Conservation (phyloP, 64 coral and sea anemone species). For the Pachyseris speciosa region DNA sequence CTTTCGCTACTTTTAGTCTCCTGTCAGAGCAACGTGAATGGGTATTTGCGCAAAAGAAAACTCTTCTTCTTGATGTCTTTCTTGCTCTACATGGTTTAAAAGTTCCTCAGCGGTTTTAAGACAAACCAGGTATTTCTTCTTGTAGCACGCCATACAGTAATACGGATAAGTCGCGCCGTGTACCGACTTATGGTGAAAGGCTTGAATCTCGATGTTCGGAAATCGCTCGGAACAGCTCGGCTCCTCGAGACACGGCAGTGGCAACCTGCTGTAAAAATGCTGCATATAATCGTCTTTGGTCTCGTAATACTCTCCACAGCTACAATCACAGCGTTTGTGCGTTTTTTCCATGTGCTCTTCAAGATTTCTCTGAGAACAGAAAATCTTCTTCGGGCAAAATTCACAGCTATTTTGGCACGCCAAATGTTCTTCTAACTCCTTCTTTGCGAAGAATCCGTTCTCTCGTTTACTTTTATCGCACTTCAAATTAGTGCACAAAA, state of each 20-base stretch:
- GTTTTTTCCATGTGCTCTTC: conserved; percentile 76
- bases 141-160: conserved; percentile 95
- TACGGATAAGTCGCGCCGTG: conserved; percentile 89
- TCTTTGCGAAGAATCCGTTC: conserved; percentile 85
- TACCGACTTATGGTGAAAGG: conserved; percentile 60
- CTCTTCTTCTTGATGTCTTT: conserved; percentile 77
- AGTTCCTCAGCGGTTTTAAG: conserved; percentile 84
- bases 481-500: conserved; percentile 69
- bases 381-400: conserved; percentile 79
- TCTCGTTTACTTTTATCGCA: conserved; percentile 92
- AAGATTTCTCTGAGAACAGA: conserved; percentile 71
- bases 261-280: conserved; percentile 87
- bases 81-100: conserved; percentile 78
- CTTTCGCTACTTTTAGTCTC: neutral
- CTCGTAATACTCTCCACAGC: conserved; percentile 73
- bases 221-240: conserved; percentile 83
- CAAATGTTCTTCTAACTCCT: conserved; percentile 71
- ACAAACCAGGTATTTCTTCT: conserved; percentile 77
- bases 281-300: conserved; percentile 77
- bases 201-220: conserved; percentile 86
- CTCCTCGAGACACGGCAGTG: conserved; percentile 87
- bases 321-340: conserved; percentile 79
- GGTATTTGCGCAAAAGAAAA: conserved; percentile 95
- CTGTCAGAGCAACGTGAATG: conserved; percentile 19
- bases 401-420: conserved; percentile 56